Base-by-base conservation (phyloP, 2,797 vertebrate species). In the Tinamus major region DNA sequence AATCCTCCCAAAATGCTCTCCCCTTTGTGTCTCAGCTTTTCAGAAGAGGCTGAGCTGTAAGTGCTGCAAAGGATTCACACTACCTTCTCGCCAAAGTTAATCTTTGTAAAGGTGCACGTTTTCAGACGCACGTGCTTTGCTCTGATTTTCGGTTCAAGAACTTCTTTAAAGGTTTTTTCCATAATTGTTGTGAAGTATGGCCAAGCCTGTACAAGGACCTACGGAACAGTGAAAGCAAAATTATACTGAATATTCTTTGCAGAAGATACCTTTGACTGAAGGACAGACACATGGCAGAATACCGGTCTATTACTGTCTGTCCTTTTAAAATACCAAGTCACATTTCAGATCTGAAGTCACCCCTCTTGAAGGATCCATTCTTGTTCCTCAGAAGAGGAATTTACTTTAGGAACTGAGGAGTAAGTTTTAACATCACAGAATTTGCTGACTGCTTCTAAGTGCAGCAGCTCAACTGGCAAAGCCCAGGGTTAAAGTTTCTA, bases 151-250 rank as follows among this genome's bases (percentile, higher is more conserved):
- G 97, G 94, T 89, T 99, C 98, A 51, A 99, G 98, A 42, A 97
- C 98, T 78, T 98, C 98, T 87, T 98, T 98, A 42, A 99, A 97
- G 5, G 99, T 96, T 92, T 98, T 99, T 85, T 99, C 99, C 99
- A 99, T 98, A 90, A 98, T 98, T 91, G 98, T 98, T 67, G 98
- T 99, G 4, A 99, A 98, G 96, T 99, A 99, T 5, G 99, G 99
- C 99, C 99, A 99, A 72, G 98, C 98, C 97, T 99, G 99, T 33
- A 96, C 85, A 95, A 99, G 94, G 89, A 99, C 97, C 99, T 99
- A 93, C 33, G 62, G 44, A 71, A 92, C 0, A 61, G 37, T 3
- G 37, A 83, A 92, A 91, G 58, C 2, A 11, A 42, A 64, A 75
- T 44, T 10, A 87, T 19, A 21, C 19, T 49, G 31, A 79, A 39